Conservation (phyloP, 2,113 vertebrate genomes). For the Empidonax alnorum region DNA sequence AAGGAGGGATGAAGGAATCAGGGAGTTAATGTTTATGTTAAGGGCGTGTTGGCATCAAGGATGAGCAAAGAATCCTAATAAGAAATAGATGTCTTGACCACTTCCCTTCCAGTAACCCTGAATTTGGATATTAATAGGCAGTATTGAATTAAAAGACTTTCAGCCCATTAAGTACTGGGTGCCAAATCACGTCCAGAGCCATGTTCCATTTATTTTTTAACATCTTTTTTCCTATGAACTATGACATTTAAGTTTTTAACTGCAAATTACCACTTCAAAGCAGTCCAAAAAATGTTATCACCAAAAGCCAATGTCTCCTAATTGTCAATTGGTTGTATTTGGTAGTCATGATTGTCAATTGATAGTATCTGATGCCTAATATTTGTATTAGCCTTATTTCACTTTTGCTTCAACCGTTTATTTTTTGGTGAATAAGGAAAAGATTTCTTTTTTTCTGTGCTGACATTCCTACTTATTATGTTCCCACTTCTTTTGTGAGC, state of each 20-base stretch:
- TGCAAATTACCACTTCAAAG: not conserved
- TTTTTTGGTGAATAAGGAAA: not conserved
- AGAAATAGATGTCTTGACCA: not conserved
- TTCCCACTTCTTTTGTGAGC: slow-evolving; percentile 27
- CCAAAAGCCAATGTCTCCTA: not conserved
- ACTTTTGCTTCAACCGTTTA: not conserved
- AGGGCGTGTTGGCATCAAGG: not conserved
- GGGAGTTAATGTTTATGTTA: not conserved
- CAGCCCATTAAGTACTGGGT: not conserved
- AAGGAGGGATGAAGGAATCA: not conserved
- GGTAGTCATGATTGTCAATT: not conserved
- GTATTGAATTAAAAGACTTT: not conserved
- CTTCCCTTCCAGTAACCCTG: not conserved
- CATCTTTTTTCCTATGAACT: not conserved
- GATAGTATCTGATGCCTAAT: not conserved
- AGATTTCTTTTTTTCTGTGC: not conserved
- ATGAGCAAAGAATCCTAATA: not conserved
- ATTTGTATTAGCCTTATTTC: not conserved
- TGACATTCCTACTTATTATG: slow-evolving; percentile 15
- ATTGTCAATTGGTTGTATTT: not conserved
- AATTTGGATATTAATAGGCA: not conserved
- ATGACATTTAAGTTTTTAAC: not conserved
- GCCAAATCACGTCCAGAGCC: not conserved
- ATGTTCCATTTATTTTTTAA: not conserved
- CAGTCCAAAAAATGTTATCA: not conserved